Base-by-base conservation (phyloP, 2,888 invertebrate genomes). In the Rugalucina vietnamica region DNA sequence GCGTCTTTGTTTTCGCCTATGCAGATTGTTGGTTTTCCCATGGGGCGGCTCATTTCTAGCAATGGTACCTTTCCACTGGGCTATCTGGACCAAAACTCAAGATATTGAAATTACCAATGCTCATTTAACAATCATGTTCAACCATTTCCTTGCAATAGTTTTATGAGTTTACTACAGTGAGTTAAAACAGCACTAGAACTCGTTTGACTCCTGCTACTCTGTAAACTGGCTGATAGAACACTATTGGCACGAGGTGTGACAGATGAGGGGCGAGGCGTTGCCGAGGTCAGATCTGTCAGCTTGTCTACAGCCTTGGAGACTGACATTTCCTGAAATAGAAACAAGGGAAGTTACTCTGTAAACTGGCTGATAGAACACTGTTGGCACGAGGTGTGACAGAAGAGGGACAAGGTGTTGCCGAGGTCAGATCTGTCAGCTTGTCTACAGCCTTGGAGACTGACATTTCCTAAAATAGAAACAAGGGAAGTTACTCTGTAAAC, bases 111-210 rank as follows among this genome's bases (percentile, higher is more conserved):
- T n/a, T n/a, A n/a, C n/a, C n/a, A n/a, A n/a, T n/a, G n/a, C n/a
- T n/a, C n/a, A n/a, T n/a, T n/a, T n/a, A n/a, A n/a, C n/a, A n/a
- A n/a, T n/a, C n/a, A n/a, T n/a, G n/a, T n/a, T n/a, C n/a, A n/a
- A n/a, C 65, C 65, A 34, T 65, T 65, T 65, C 89, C 89, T 76
- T 93, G 92, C 36, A 94, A 89, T 29, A 93, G 57, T 34, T 89
- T 81, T 60, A 94, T 84, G 18, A 94, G 91, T 87, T 92, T 92
- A 82, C 85, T 91, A 85, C 93, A 93, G 79, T 93, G 93, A 36
- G 89, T 90, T 73, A 91, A 81, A n/a, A 94, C 91, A 27, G 89
- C 87, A 79, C 83, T 83, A 27, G 86, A 84, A 65, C 88, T 91
- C 5, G 88, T 82, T 32, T 91, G 91, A 54, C 90, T 89, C 14